Evolutionary conservation across 53 echinoderm and acorn worm genomes (phyloP).

Genomic region (Glandiceps talaboti): DNA sequence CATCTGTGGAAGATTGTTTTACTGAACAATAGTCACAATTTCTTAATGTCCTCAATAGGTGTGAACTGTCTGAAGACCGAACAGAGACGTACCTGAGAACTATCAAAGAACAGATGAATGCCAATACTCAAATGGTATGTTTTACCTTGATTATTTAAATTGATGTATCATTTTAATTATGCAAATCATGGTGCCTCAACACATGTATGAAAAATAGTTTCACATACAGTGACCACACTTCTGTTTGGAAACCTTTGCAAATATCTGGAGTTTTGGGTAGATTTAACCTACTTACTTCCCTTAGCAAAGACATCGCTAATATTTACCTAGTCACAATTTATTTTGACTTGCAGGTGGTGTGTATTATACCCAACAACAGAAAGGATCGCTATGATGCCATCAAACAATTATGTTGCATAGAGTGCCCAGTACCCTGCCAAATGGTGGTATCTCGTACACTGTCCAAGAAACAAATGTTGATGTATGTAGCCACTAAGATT

Average conservation of each 20-base stretch:
- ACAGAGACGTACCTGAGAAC: slow-evolving; percentile 45
- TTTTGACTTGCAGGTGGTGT: slow-evolving; percentile 31
- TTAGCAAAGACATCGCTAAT: too few species aligned
- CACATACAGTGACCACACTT: too few species aligned
- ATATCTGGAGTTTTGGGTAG: too few species aligned
- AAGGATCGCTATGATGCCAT: slow-evolving; percentile 93
- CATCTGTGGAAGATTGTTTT: too few species aligned
- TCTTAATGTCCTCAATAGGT: slow-evolving; percentile 3
- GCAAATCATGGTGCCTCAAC: too few species aligned
- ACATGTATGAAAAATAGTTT: too few species aligned
- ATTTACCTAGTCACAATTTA: too few species aligned
- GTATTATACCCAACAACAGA: slow-evolving; percentile 67
- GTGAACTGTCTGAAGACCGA: slow-evolving; percentile 30
- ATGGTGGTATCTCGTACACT: slow-evolving; percentile 49
- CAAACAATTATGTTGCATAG: slow-evolving; percentile 73
- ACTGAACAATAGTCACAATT: too few species aligned
- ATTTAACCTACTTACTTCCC: too few species aligned
- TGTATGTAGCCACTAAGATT: slow-evolving; percentile 92
- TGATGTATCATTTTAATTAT: too few species aligned
- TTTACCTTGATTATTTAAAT: too few species aligned
- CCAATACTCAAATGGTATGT: slow-evolving; percentile 51
- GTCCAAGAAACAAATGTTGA: slow-evolving; percentile 59
- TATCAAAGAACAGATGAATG: slow-evolving; percentile 22
- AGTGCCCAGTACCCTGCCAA: slow-evolving; percentile 63
- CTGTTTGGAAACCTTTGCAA: too few species aligned